Evolutionary conservation across 2,797 vertebrate genomes (phyloP).

Genomic region (Chaunax sp.): DNA sequence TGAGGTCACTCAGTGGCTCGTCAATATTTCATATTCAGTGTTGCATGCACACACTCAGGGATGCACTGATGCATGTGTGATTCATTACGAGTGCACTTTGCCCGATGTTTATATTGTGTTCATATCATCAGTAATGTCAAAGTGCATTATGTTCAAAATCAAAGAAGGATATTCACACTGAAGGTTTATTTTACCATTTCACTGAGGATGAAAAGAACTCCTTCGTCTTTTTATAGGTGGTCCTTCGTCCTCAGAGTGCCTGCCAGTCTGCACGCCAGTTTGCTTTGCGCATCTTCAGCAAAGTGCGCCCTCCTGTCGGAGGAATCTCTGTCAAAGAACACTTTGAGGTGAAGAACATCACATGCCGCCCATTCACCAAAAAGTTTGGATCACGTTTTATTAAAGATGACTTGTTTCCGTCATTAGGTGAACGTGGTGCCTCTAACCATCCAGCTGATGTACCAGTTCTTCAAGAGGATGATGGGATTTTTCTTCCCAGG

Average conservation of each 20-base stretch:
- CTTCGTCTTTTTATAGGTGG: conserved; percentile 84
- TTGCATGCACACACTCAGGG: conserved; percentile 53
- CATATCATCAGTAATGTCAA: conserved; percentile 12
- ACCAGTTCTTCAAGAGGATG: conserved; percentile 99
- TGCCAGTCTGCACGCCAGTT: conserved; percentile 96
- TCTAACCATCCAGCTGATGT: conserved; percentile 98
- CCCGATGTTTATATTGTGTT: conserved; percentile 21
- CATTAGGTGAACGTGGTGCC: conserved; percentile 96
- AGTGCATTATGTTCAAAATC: conserved; percentile 1
- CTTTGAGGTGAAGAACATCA: conserved; percentile 88
- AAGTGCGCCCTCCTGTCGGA: conserved; percentile 97
- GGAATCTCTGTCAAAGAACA: conserved; percentile 99
- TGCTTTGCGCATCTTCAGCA: conserved; percentile 96
- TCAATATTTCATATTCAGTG: conserved; percentile 39
- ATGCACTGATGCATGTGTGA: conserved; percentile 41
- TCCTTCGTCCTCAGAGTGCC: conserved; percentile 93
- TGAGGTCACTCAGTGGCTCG: conserved; percentile 26
- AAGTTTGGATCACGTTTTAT: background rate
- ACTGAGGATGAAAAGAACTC: background rate
- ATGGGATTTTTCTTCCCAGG: conserved; percentile 99
- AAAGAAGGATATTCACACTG: background rate
- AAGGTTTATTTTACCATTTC: background rate
- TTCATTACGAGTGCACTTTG: conserved; percentile 7
- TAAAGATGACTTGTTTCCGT: background rate
- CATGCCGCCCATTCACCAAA: background rate